Percentiles rank a stretch among this genome's conserved stretches.
Evolutionary conservation across 2,797 vertebrate genomes (phyloP).

Genomic region (Rachycentron canadum): DNA sequence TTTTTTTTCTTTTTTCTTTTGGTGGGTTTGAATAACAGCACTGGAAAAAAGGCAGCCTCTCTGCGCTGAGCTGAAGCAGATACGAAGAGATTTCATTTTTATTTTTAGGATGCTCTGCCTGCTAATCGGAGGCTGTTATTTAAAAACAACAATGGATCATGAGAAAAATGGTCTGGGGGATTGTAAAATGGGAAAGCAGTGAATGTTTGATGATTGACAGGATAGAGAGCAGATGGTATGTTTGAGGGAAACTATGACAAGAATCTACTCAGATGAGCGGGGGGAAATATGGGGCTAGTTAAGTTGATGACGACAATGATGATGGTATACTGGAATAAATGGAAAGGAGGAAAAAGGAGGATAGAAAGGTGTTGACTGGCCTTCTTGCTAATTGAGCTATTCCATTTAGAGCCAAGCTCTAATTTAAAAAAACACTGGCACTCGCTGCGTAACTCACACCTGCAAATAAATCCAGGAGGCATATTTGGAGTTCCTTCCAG

Average conservation of each 20-base stretch:
- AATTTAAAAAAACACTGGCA: constrained; percentile 64
- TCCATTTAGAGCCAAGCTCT: constrained; percentile 58
- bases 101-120: constrained; percentile 69
- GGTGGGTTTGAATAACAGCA: constrained; percentile 57
- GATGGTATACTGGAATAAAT: not conserved
- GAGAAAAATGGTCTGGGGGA: constrained; percentile 69
- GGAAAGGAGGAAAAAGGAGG: constrained; percentile 16
- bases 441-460: constrained; percentile 47
- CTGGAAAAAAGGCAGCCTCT: constrained; percentile 34
- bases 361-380: constrained; percentile 72
- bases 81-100: constrained; percentile 64
- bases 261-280: constrained; percentile 49
- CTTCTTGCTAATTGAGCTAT: constrained; percentile 74
- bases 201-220: constrained; percentile 78
- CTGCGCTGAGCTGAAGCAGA: constrained; percentile 48
- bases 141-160: constrained; percentile 79
- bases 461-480: constrained; percentile 63
- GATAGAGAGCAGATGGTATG: constrained; percentile 66
- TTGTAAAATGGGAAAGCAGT: constrained; percentile 59
- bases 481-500: constrained; percentile 68
- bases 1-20: constrained; percentile 36
- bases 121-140: constrained; percentile 75
- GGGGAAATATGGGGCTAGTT: constrained; percentile 16
- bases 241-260: constrained; percentile 71
- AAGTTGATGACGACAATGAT: constrained; percentile 6